Base-by-base conservation (phyloP, 2,888 invertebrate species). In the Noctua fimbriata region DNA sequence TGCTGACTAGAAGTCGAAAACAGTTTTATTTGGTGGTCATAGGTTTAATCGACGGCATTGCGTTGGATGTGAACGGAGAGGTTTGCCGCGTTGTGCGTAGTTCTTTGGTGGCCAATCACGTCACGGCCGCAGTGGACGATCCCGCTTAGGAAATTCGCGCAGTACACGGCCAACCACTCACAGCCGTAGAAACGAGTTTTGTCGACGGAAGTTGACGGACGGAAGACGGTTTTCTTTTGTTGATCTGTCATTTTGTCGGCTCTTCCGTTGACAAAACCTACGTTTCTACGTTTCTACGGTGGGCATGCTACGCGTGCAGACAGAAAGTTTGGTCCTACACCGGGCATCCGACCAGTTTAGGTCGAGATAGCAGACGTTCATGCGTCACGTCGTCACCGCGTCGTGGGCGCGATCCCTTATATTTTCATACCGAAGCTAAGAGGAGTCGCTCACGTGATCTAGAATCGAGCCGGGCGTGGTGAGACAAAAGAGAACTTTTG, bases 1-100 rank as follows among this genome's bases (percentile, higher is more conserved):
- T 0, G 75, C 0, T 1, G 95, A 92, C 98, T 98, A 91, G 72
- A 93, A 92, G 83, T 49, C 49, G 47, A 75, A 67, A 47, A 72
- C 55, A 49, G 28, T n/a, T 66, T 55, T 24, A 10, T 44, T 44
- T 24, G 9, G 12, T 24, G 41, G 12, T 41, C 14, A 36, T 74
- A 60, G 1, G 36, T 73, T n/a, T 58, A n/a, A 14, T 58, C 14
- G 5, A 58, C 12, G 58, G 58, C 58, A 58, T n/a, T 58, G n/a
- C n/a, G 58, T 58, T 14, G 58, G 14, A 58, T 58, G 21, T 55
- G 55, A 10, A 28, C 16, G 28, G 28, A 60, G 28, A 16, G 60
- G 16, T 60, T 28, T 7, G 16, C 28, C 16, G 16, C 16, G 14
- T 58, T 58, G 1, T 58, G 3, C 58, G n/a, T 58, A 58, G 58